Base-by-base conservation (phyloP, 1,140 invertebrate genomes). In the Belonocnema kinseyi region DNA sequence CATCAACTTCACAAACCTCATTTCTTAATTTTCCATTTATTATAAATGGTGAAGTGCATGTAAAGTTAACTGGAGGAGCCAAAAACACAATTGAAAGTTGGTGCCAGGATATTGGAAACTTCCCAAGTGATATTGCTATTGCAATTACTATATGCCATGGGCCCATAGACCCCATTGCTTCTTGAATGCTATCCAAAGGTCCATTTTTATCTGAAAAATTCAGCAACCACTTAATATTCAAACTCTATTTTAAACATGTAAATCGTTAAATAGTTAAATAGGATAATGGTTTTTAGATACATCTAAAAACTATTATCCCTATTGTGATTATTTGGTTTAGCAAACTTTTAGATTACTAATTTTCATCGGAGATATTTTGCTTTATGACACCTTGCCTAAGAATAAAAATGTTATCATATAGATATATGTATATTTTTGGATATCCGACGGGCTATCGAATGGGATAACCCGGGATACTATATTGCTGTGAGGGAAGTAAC, bases 31-130 rank as follows among this genome's bases (percentile, higher is more conserved):
- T 77, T 40, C 87, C 88, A 0, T 80, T 80, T 1, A 40, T 13
- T 10, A 87, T 78, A 3, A 71, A 26, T 8, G 90, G 91, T 10
- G 81, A 83, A 8, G 84, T 76, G 77, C 94, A 95, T 72, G 90
- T 91, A 80, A 93, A 95, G 81, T 93, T 91, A 2, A 92, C 92
- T 13, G 91, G 91, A 1, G 94, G 94, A 58, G 94, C 92, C 54
- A 95, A 88, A 85, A 95, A 95, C 11, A 94, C 91, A 8, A 95
- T 94, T 6, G 94, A 94, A 12, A 93, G 86, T 76, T 95, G 92
- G 84, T 95, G 94, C 92, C 94, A 95, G 40, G 94, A 94, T 1
- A 94, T 93, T 0, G 95, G 94, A 80, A 94, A 93, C 74, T 94
- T 94, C 3, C 94, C 91, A 1, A 96, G 83, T 2, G 94, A 93